Evolutionary conservation across 2,888 invertebrate genomes (phyloP), one percentile per base, ranked within the genome.

Genomic region (Eristalinus aeneus): DNA sequence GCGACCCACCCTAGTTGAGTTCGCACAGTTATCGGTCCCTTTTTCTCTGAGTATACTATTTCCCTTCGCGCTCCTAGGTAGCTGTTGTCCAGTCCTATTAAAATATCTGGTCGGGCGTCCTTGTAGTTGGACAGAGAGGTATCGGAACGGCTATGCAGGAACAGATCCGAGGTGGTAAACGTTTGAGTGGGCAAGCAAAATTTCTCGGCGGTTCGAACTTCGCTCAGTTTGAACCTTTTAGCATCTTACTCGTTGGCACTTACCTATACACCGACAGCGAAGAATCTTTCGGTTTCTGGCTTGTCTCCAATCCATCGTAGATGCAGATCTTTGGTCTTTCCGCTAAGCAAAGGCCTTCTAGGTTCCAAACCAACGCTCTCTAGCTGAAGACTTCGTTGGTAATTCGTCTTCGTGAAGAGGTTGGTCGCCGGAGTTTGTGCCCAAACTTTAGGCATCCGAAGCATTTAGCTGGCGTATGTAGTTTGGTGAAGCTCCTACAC

Each of bases 1-100:
- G 65, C 32, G 12, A 65, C 39, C 88, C 88, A 88, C 12, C 86
- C 86, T 22, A 88, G 36, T 36, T 64, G 69, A 20, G 74, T 84
- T 39, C 77, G 80, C 12, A 84, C 72, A 23, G 82, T 76, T n/a
- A 87, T 83, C 16, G 75, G 86, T 69, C 79, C 69, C 9, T 69
- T 68, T 10, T 32, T 10, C 31, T 22, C 1, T 9, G 56, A 36
- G 20, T 56, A 20, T 8, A 68, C 12, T 20, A 36, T 12, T n/a
- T 36, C 34, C 1, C 9, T n/a, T n/a, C n/a, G n/a, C n/a, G n/a
- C n/a, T n/a, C n/a, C n/a, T n/a, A 73, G 64, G 16, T 36, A 54
- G 11, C 73, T 10, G 27, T 73, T 73, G 56, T 86, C 81, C 31
- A 81, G 31, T 10, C 82, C 82, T 20, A 87, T 46, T 22, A 87